phyloP scores from a whole-genome alignment of 1,140 invertebrate species.

The honey bee (Apis mellifera) region DNA sequence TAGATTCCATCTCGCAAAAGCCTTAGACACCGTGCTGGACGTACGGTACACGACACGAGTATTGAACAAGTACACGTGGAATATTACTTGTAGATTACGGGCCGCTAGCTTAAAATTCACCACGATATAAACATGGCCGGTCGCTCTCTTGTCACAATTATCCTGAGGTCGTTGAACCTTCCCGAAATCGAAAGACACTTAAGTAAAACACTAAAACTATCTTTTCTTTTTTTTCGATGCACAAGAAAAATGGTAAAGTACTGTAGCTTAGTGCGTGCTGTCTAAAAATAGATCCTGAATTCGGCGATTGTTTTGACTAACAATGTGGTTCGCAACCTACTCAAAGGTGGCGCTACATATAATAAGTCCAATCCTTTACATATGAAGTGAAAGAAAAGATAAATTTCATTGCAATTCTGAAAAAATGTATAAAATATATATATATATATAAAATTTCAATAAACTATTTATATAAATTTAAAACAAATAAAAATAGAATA shows the following conservation, averaged over 20 bases:
- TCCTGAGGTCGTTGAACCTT: slow-evolving; percentile 76
- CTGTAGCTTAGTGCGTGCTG: slow-evolving; percentile 44
- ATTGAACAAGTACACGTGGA: slow-evolving; percentile 53
- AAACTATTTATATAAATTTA: not conserved
- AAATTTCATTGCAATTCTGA: not conserved
- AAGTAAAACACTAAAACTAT: slow-evolving; percentile 4
- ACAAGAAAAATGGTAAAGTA: slow-evolving; percentile 50
- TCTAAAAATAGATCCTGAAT: slow-evolving; percentile 66
- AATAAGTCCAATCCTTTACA: not conserved
- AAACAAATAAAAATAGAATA: not conserved
- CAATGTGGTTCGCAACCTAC: slow-evolving; percentile 68
- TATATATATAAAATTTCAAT: not conserved
- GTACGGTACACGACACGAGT: slow-evolving; percentile 35
- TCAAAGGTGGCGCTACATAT: slow-evolving; percentile 67
- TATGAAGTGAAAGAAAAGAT: not conserved
- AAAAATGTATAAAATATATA: not conserved
- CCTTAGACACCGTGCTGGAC: slow-evolving; percentile 24
- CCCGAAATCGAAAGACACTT: slow-evolving; percentile 37
- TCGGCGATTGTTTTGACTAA: slow-evolving; percentile 71
- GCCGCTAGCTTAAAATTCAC: slow-evolving; percentile 71
- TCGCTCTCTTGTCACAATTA: slow-evolving; percentile 74
- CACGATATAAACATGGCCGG: slow-evolving; percentile 79
- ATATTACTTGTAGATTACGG: slow-evolving; percentile 64
- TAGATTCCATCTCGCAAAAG: slow-evolving; percentile 73
- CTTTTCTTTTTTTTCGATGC: slow-evolving; percentile 43